Evolutionary conservation across 2,888 invertebrate species (phyloP).

Genomic region (Matsumyia berberina): DNA sequence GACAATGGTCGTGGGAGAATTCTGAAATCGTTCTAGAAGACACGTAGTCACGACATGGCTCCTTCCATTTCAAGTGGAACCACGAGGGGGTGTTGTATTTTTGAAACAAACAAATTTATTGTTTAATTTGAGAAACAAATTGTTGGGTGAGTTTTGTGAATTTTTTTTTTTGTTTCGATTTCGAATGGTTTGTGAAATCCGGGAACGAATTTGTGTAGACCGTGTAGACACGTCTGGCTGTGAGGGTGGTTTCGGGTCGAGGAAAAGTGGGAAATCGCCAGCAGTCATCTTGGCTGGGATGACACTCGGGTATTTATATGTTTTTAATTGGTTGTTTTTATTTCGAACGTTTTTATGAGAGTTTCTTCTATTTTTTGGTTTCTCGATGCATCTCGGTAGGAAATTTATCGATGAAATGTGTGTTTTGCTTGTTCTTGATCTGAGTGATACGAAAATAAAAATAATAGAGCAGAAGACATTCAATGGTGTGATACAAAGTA

Average conservation of each 20-base stretch:
- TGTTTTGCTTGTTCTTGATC: conserved; percentile 41
- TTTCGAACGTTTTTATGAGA: conserved; percentile 46
- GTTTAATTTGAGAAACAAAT: conserved; percentile 59
- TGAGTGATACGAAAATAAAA: conserved; percentile 51
- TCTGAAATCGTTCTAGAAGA: conserved; percentile 44
- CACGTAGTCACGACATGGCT: conserved; percentile 60
- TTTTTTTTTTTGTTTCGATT: conserved; percentile 18
- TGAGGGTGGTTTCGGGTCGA: conserved; percentile 18
- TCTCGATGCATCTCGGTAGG: conserved; percentile 55
- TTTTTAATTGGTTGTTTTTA: conserved; percentile 72
- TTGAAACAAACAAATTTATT: conserved; percentile 61
- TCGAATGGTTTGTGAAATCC: conserved; percentile 54
- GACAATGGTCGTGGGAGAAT: conserved; percentile 48
- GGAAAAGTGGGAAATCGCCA: conserved; percentile 12
- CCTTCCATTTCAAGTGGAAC: background rate
- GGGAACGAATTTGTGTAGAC: background rate
- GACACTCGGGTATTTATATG: conserved; percentile 60
- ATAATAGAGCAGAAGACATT: conserved; percentile 20
- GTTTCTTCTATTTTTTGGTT: conserved; percentile 22
- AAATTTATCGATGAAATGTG: conserved; percentile 69
- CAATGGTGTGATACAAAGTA: conserved; percentile 46
- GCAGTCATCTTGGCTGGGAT: conserved; percentile 59
- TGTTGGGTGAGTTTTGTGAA: conserved; percentile 32
- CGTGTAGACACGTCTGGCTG: conserved; percentile 65
- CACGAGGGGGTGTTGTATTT: conserved; percentile 23